A percentile compares a stretch with the other conserved stretches of the same genome.
These are phyloP conservation scores for Plotosus lineatus DNA, from an alignment of 2,113 vertebrate species.

Conservation along the genomic window DNA sequence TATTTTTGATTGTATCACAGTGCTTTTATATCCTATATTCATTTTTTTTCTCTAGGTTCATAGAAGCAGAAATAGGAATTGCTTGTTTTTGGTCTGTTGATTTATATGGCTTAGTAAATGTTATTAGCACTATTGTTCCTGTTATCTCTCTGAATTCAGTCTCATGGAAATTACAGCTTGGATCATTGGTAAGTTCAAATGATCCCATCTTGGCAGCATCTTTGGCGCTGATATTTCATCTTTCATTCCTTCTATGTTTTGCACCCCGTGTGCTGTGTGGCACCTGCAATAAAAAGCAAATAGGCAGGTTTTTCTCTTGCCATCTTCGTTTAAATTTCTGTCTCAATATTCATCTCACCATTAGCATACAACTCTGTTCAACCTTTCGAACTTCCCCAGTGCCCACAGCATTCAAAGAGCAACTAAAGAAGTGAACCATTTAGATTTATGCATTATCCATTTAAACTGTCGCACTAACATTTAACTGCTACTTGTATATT, in stretches of 20 bases:
- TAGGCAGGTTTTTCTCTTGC: neutral
- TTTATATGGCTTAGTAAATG: constrained; percentile 14
- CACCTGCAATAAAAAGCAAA: constrained; percentile 14
- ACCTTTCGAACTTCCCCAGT: constrained; percentile 1
- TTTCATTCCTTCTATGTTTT: constrained; percentile 3
- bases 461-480: constrained; percentile 30
- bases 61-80: constrained; percentile 10
- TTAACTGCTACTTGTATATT: constrained; percentile 24
- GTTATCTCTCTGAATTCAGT: constrained; percentile 30
- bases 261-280: neutral
- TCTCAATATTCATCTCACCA: constrained; percentile 1
- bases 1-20: constrained; percentile 23
- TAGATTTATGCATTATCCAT: constrained; percentile 23
- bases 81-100: constrained; percentile 20
- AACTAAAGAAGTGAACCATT: constrained; percentile 17
- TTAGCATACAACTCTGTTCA: constrained; percentile 28
- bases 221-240: constrained; percentile 22
- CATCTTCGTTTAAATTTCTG: neutral
- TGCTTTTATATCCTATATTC: neutral
- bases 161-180: constrained; percentile 36
- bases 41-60: neutral
- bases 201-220: constrained; percentile 27
- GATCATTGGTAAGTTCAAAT: constrained; percentile 23
- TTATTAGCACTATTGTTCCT: constrained; percentile 32
- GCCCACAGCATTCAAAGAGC: constrained; percentile 17